Percentiles rank a stretch among this genome's conserved stretches.
Evolutionary conservation across 2,888 invertebrate species (phyloP).

Genomic region (Megamerina dolium): DNA sequence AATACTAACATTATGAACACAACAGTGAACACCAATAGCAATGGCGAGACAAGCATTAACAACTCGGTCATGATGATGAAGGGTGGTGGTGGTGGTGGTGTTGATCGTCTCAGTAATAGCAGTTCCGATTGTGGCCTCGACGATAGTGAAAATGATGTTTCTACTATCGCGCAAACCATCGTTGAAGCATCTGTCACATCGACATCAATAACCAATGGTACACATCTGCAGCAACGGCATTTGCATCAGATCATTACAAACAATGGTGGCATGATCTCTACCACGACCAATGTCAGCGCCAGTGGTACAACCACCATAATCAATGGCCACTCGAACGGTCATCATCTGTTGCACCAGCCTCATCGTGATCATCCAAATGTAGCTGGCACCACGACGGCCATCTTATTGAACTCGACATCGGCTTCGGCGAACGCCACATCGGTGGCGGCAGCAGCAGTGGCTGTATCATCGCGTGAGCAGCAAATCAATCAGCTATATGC

Average conservation of each 20-base stretch:
- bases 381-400: constrained; percentile 41
- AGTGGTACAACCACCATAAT: constrained; percentile 5
- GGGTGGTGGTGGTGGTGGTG: too few species aligned
- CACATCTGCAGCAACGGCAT: constrained; percentile 38
- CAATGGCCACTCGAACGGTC: constrained; percentile 8
- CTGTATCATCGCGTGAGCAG: constrained; percentile 39
- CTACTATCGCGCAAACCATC: constrained; percentile 23
- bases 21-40: constrained; percentile 12
- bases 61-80: too few species aligned
- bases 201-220: constrained; percentile 51
- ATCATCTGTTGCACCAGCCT: constrained; percentile 5
- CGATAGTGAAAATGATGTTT: constrained; percentile 40
- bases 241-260: constrained; percentile 30
- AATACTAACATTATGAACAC: constrained; percentile 14
- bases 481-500: constrained; percentile 51
- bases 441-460: constrained; percentile 12
- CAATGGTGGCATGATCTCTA: constrained; percentile 19
- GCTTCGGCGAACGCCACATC: constrained; percentile 15
- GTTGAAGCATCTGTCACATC: constrained; percentile 19
- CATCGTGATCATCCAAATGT: constrained; percentile 10
- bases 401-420: constrained; percentile 34
- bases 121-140: constrained; percentile 41
- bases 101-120: constrained; percentile 42
- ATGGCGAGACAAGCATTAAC: constrained; percentile 29
- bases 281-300: constrained; percentile 11